Evolutionary conservation across 2,888 invertebrate species (phyloP), one percentile per base, ranked within the genome.

Genomic region (Xiphydria camelus): DNA sequence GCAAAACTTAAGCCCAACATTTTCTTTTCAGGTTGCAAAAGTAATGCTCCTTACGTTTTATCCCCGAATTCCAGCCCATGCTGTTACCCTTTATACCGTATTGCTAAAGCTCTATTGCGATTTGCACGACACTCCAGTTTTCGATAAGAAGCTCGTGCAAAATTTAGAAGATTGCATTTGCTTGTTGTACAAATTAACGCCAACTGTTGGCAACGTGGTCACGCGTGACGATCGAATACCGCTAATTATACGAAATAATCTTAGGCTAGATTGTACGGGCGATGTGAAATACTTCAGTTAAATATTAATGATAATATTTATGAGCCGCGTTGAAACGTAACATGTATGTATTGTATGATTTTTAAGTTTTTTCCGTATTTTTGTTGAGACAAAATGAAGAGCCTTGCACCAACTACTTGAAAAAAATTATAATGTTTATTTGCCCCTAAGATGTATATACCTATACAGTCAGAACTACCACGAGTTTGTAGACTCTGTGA

Each of bases 211-310:
- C 2, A 59, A 46, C 25, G 53, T 53, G 14, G 58, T 72, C 18
- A 61, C 70, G 53, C 57, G 55, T 10, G 67, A 73, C 18, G 62
- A 62, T 48, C 60, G 68, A 25, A 61, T 70, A 45, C 57, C 59
- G 23, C 60, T 54, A 4, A 53, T 69, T 36, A 62, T 71, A 29
- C 61, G 61, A 18, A 60, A 59, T 46, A 67, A 55, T 49, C 40
- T 69, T 17, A 59, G 61, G 39, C 43, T 66, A 31, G 53, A 51
- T 17, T 62, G 59, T 32, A 41, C 58, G 20, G 62, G 58, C 36
- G 68, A 70, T 51, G 63, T 58, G 26, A 69, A 64, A 51, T 71
- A 70, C 50, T 66, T 69, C 45, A n/a, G n/a, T n/a, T n/a, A n/a
- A n/a, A n/a, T n/a, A n/a, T n/a, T n/a, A n/a, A n/a, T n/a, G n/a